These are phyloP conservation scores for Catharus ustulatus DNA, from an alignment of 2,797 vertebrate species.

Conservation along the genomic window DNA sequence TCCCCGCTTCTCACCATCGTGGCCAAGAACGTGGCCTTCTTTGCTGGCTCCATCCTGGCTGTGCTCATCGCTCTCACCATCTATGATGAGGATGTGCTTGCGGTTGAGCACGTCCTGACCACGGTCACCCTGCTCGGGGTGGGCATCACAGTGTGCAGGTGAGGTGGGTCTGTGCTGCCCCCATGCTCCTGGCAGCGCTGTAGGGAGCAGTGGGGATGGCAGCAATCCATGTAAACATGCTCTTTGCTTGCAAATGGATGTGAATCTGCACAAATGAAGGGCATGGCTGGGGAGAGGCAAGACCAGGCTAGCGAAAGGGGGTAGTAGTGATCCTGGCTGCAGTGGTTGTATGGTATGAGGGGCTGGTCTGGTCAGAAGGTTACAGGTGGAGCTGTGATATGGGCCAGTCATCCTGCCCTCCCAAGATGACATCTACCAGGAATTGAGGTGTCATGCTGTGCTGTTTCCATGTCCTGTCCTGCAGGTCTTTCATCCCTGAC, in stretches of 20 bases:
- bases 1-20: conserved; percentile 93
- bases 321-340: not conserved
- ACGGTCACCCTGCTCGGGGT: conserved; percentile 95
- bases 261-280: not conserved
- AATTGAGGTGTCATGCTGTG: not conserved
- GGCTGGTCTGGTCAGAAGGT: not conserved
- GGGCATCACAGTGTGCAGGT: conserved; percentile 95
- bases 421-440: not conserved
- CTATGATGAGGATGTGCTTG: conserved; percentile 95
- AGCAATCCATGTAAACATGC: accelerated
- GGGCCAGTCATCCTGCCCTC: not conserved
- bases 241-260: not conserved
- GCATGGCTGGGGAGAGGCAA: not conserved
- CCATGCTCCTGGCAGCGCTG: accelerated
- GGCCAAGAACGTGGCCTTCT: conserved; percentile 96
- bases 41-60: conserved; percentile 94
- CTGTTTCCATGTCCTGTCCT: not conserved
- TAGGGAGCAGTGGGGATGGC: not conserved
- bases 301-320: not conserved
- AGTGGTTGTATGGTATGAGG: not conserved
- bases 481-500: conserved; percentile 96
- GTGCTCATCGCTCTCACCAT: conserved; percentile 98
- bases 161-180: conserved; percentile 21
- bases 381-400: not conserved
- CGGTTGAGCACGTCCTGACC: conserved; percentile 94